Evolutionary conservation across 2,797 vertebrate species (phyloP), one percentile per base, ranked within the genome.

Genomic region (Malacoraja senta): DNA sequence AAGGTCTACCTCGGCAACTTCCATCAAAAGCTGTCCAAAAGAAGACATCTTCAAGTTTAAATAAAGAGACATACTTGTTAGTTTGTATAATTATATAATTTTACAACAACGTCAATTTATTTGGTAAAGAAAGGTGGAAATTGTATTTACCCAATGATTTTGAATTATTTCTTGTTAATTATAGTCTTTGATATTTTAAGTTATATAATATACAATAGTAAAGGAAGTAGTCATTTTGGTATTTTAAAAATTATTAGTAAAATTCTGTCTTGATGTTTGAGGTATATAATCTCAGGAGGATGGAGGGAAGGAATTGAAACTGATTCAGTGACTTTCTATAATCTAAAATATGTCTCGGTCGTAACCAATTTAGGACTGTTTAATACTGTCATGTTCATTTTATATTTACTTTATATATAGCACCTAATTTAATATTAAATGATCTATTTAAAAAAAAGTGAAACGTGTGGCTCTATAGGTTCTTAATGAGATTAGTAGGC

Each of bases 401-500:
- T 38, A 44, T 38, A 44, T 44, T 26, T 15, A 91, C 32, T 19
- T 84, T 53, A 61, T 35, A 13, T 35, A 72, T 38, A 24, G 32
- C 38, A 10, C 68, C 68, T 74, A 35, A 9, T 74, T 90, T 21
- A 90, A 68, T 72, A 65, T 91, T 74, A 91, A 91, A 71, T n/a
- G 38, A 38, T 19, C 0, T 0, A 15, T 91, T 74, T 74, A 26
- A 1, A 44, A 44, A 1, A 74, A 26, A 29, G 38, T 44, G 38
- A 38, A 44, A 71, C 38, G n/a, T 32, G 21, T 91, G 88, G 10
- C 19, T 13, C 24, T 91, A 24, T 74, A 32, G 10, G 38, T 91
- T 91, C 68, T 53, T 74, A 91, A 38, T 91, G 90, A 74, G 90
- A 74, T 74, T 91, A 91, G 72, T 74, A 74, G 24, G 68, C 24